These are phyloP conservation scores for Heliconius hewitsoni DNA, from an alignment of 1,140 invertebrate genomes.

Conservation along the genomic window DNA sequence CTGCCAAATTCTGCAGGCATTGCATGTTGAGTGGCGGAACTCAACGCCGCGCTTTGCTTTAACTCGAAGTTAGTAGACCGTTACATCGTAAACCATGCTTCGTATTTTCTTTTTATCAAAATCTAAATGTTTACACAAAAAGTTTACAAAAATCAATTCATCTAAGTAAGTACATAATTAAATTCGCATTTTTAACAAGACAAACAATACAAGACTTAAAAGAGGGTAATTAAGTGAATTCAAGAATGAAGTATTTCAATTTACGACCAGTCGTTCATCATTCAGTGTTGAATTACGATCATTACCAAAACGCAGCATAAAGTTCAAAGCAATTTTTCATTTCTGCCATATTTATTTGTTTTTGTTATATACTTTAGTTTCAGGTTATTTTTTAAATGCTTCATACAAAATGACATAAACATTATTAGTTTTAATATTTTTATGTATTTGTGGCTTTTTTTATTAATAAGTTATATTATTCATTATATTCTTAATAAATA, in stretches of 20 bases:
- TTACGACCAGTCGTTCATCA: constrained; percentile 23
- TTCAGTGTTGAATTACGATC: constrained; percentile 28
- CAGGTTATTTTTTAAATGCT: no score
- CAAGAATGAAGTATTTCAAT: constrained; percentile 26
- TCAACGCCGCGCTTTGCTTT: no score
- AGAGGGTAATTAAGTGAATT: constrained; percentile 44
- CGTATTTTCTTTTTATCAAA: no score
- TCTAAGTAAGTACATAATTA: background rate
- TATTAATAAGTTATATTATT: no score
- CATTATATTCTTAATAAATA: background rate
- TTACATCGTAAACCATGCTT: no score
- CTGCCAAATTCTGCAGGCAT: no score
- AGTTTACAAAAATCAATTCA: background rate
- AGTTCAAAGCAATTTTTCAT: constrained; percentile 2
- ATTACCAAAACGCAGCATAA: constrained; percentile 10
- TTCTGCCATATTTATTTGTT: constrained; percentile 1
- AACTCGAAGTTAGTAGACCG: no score
- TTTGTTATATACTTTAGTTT: background rate
- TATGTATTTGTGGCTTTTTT: no score
- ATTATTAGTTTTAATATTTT: no score
- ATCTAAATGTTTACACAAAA: background rate
- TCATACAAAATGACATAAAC: no score
- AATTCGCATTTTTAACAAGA: background rate
- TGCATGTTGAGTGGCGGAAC: no score
- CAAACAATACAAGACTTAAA: background rate